Evolutionary conservation across 1,140 invertebrate species (phyloP), one percentile per base, ranked within the genome.

Genomic region (Brachionus calyciflorus): DNA sequence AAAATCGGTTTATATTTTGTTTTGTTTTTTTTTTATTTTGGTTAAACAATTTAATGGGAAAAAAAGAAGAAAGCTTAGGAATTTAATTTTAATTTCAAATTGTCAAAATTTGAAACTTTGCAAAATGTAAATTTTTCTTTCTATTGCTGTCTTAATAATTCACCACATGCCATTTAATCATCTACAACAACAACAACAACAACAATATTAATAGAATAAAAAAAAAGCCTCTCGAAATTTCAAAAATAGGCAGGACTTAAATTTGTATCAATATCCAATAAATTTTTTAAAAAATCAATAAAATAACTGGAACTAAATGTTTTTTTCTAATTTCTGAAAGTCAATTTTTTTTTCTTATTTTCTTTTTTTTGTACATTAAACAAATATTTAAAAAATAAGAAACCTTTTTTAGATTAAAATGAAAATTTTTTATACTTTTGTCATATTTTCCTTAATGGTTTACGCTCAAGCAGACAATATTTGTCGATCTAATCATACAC

Each of bases 251-350:
- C 55, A 33, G 55, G 55, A 33, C 28, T 33, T 60, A 60, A 37
- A 37, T 60, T 33, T 30, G 37, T 33, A 60, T 33, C 55, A 60
- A 60, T 60, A 60, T 26, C 55, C 55, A 60, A 60, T 60, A 60
- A 60, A 60, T 60, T 17, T 60, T 55, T 55, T 55, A 28, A 55
- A 55, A 55, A 55, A 55, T 55, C 51, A 55, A 55, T 55, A 55
- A 55, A 28, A 28, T 55, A 55, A n/a, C 53, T 60, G 55, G 55
- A 60, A 60, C 30, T 37, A 37, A 60, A 33, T 60, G 28, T 60
- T 26, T 33, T 60, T 60, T 49, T 60, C 9, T 28, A 14, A 33
- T 37, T 33, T 60, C 55, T 28, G 28, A 37, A 60, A 60, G 55
- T 60, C 55, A 60, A 33, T 60, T 37, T 60, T 28, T 33, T 60